phyloP scores from a whole-genome alignment of 2,888 invertebrate genomes.

The Bellardia bayeri region DNA sequence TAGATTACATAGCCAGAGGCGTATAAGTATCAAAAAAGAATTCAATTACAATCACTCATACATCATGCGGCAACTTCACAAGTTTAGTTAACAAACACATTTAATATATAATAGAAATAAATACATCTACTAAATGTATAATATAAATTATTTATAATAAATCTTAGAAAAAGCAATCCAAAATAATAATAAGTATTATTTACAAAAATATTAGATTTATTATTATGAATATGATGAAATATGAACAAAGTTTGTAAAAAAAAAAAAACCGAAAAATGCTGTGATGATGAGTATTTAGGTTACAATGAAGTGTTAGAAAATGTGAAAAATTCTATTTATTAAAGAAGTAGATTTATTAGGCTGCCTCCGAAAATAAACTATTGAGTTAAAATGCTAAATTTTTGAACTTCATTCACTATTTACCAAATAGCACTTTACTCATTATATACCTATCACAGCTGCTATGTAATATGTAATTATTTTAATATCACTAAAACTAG shows the following conservation, averaged over 20 bases:
- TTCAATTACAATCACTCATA: conserved; percentile 10
- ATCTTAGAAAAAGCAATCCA: neutral
- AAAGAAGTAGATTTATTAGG: no score
- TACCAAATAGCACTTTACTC: no score
- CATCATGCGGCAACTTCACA: neutral
- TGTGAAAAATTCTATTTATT: neutral
- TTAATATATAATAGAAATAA: neutral
- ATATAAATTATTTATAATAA: neutral
- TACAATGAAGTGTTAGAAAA: conserved; percentile 11
- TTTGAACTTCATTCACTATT: no score
- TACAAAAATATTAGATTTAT: neutral
- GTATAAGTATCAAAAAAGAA: conserved; percentile 6
- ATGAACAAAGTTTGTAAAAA: neutral
- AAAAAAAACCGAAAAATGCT: neutral
- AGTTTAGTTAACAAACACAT: neutral
- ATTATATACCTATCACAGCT: no score
- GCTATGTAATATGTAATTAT: no score
- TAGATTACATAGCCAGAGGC: neutral
- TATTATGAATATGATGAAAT: conserved; percentile 3
- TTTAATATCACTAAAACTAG: no score
- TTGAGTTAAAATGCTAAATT: no score
- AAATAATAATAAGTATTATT: neutral
- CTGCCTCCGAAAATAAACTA: no score
- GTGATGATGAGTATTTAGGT: conserved; percentile 7
- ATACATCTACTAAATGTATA: neutral